Percentiles rank a stretch among this genome's conserved stretches.
Conservation (phyloP, 2,797 vertebrate species). For the Melanotaenia maccullochi region DNA sequence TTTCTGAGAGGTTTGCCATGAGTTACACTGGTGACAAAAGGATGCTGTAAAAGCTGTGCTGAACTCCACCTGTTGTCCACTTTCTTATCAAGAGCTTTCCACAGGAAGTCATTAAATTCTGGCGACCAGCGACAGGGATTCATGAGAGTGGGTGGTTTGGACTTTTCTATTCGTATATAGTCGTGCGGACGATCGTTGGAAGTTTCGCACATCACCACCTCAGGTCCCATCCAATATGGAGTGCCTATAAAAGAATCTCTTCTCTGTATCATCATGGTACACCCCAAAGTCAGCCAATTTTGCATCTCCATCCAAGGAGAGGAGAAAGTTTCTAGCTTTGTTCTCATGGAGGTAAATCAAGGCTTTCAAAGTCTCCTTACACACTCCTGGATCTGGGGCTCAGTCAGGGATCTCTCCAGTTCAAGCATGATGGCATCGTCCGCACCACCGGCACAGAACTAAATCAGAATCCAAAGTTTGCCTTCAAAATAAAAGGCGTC, state of each 20-base stretch:
- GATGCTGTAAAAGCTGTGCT: constrained; percentile 93
- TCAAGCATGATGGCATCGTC: constrained; percentile 99
- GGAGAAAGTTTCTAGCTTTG: constrained; percentile 98
- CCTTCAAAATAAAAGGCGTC: constrained; percentile 98
- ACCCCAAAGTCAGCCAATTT: constrained; percentile 99
- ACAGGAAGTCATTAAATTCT: constrained; percentile 95
- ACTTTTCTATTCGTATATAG: constrained; percentile 98
- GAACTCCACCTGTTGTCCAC: constrained; percentile 92
- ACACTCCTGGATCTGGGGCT: constrained; percentile 97
- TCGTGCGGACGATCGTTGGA: constrained; percentile 98
- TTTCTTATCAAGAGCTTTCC: constrained; percentile 96
- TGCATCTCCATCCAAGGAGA: constrained; percentile 94
- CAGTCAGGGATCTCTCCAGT: constrained; percentile 95
- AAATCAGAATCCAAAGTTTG: constrained; percentile 99
- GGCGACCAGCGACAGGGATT: constrained; percentile 95
- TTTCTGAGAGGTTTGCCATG: constrained; percentile 93
- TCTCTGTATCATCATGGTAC: constrained; percentile 94
- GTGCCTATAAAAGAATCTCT: constrained; percentile 99
- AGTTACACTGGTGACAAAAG: constrained; percentile 89
- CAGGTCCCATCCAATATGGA: constrained; percentile 99
- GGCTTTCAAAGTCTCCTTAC: constrained; percentile 94
- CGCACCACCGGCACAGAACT: constrained; percentile 98
- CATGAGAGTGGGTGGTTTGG: constrained; percentile 93
- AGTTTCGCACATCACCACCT: constrained; percentile 99
- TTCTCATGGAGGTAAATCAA: constrained; percentile 95